phyloP scores from a whole-genome alignment of 2,888 invertebrate species.

The Xestia xanthographa region DNA sequence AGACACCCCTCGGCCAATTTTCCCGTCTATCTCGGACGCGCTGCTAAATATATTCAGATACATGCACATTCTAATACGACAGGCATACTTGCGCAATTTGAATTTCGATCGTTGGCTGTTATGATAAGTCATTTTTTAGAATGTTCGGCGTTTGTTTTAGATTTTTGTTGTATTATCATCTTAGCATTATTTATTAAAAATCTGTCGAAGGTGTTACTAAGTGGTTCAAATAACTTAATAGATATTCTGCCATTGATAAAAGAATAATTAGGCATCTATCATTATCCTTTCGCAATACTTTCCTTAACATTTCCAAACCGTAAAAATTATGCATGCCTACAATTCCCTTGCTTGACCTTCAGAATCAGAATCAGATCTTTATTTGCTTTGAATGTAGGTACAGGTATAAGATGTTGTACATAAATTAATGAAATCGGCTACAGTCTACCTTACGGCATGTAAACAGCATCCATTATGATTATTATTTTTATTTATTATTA shows the following conservation, averaged over 20 bases:
- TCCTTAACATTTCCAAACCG: neutral
- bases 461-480: too few relatives aligned
- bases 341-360: too few relatives aligned
- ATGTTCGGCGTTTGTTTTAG: constrained; percentile 13
- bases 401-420: too few relatives aligned
- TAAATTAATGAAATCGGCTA: too few relatives aligned
- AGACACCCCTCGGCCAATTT: constrained; percentile 42
- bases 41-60: constrained; percentile 77
- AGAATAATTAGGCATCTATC: neutral
- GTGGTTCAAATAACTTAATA: neutral
- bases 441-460: too few relatives aligned
- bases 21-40: constrained; percentile 62
- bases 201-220: neutral
- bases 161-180: neutral
- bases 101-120: constrained; percentile 65
- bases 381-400: too few relatives aligned
- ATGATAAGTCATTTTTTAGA: constrained; percentile 53
- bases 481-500: too few relatives aligned
- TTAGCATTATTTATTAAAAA: constrained; percentile 23
- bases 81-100: constrained; percentile 64
- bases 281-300: neutral
- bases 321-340: neutral
- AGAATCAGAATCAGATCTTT: too few relatives aligned
- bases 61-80: constrained; percentile 80
- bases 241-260: neutral